These are phyloP conservation scores for Mythimna loreyi DNA, from an alignment of 2,888 invertebrate species.

Conservation along the genomic window DNA sequence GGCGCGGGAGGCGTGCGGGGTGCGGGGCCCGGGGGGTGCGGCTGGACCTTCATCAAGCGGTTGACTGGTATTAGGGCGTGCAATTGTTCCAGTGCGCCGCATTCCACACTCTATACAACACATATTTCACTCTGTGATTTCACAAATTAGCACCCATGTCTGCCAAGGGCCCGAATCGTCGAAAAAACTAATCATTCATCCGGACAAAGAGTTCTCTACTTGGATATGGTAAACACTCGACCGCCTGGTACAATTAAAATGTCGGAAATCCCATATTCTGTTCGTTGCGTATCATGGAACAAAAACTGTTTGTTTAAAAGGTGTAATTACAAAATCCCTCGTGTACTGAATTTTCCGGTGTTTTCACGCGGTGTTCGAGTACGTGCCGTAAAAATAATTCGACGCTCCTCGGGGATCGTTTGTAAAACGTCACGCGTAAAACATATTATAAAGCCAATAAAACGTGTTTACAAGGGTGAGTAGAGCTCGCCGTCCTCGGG, in stretches of 20 bases:
- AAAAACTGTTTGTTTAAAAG: constrained; percentile 84
- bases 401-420: constrained; percentile 89
- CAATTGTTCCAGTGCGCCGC: constrained; percentile 87
- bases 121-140: constrained; percentile 87
- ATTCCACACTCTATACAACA: constrained; percentile 84
- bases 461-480: constrained; percentile 91
- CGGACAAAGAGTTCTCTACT: constrained; percentile 54
- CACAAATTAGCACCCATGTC: constrained; percentile 84
- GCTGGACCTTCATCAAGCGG: constrained; percentile 89
- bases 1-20: constrained; percentile 56
- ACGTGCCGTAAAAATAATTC: constrained; percentile 90
- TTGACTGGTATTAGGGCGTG: constrained; percentile 89
- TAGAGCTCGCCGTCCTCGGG: constrained; percentile 84
- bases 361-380: constrained; percentile 83
- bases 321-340: constrained; percentile 88
- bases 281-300: constrained; percentile 76
- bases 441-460: constrained; percentile 91
- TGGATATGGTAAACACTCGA: constrained; percentile 52
- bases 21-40: constrained; percentile 46
- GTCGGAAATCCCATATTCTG: constrained; percentile 70
- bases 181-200: constrained; percentile 65
- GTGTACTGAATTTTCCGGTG: constrained; percentile 85
- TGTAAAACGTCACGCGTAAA: constrained; percentile 91
- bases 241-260: constrained; percentile 69
- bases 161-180: constrained; percentile 66